Evolutionary conservation across 2,888 invertebrate species (phyloP).

Genomic region (Panzeria rudis): DNA sequence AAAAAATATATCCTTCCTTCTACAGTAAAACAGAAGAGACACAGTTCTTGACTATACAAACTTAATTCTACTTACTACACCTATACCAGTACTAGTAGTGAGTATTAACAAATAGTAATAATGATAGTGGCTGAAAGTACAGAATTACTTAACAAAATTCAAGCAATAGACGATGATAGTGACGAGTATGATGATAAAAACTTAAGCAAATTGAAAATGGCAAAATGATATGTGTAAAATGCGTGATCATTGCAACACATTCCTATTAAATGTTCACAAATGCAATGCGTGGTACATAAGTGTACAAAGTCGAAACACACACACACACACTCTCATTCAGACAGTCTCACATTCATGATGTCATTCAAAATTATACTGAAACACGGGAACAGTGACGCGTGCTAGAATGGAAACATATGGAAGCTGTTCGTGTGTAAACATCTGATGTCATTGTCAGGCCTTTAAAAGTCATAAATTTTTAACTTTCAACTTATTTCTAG

Average conservation of each 20-base stretch:
- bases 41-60: slow-evolving; percentile 9
- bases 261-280: slow-evolving; percentile 28
- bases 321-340: neutral
- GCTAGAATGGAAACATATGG: slow-evolving; percentile 10
- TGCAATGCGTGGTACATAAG: slow-evolving; percentile 38
- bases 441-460: neutral
- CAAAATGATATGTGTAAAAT: slow-evolving; percentile 56
- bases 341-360: neutral
- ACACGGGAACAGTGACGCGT: neutral
- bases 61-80: neutral
- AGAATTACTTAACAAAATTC: slow-evolving; percentile 33
- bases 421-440: neutral
- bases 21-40: neutral
- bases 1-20: neutral
- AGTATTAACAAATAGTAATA: slow-evolving; percentile 1
- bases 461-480: neutral
- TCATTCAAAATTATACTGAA: slow-evolving; percentile 2
- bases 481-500: neutral
- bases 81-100: neutral
- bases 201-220: slow-evolving; percentile 49
- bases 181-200: slow-evolving; percentile 8
- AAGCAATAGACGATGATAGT: slow-evolving; percentile 15
- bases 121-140: neutral
- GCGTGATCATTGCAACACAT: slow-evolving; percentile 49
- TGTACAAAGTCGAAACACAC: neutral